A percentile compares a stretch with the other conserved stretches of the same genome.
Evolutionary conservation across 2,113 vertebrate species (phyloP).

Genomic region (Malurus melanocephalus): DNA sequence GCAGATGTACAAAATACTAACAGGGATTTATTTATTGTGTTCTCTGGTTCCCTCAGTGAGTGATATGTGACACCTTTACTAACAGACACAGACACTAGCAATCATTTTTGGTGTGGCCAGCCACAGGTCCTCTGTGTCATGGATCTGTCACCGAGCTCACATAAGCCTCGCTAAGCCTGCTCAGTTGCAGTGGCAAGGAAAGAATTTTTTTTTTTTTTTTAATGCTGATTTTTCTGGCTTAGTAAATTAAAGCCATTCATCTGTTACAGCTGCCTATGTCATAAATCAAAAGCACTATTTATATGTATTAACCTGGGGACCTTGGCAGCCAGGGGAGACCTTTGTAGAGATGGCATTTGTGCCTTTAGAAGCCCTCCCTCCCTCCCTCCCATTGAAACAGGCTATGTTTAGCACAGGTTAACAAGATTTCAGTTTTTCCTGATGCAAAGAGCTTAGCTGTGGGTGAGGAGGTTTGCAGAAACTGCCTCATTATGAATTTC

Average conservation of each 20-base stretch:
- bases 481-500: background rate
- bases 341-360: background rate
- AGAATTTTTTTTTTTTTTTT: background rate
- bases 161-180: background rate
- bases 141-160: background rate
- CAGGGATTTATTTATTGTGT: background rate
- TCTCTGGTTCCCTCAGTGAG: background rate
- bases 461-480: background rate
- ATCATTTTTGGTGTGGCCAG: background rate
- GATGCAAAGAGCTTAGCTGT: background rate
- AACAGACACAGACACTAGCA: background rate
- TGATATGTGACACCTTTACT: background rate
- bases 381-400: background rate
- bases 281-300: slow-evolving; percentile 34
- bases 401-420: background rate
- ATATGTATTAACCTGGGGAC: background rate
- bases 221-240: background rate
- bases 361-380: background rate
- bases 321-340: background rate
- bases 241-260: slow-evolving; percentile 26
- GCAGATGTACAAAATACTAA: background rate
- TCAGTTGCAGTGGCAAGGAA: background rate
- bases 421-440: background rate
- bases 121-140: background rate
- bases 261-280: background rate